These are phyloP conservation scores for Drosophila quadrilineata DNA, from an alignment of 1,140 invertebrate genomes.

Conservation along the genomic window DNA sequence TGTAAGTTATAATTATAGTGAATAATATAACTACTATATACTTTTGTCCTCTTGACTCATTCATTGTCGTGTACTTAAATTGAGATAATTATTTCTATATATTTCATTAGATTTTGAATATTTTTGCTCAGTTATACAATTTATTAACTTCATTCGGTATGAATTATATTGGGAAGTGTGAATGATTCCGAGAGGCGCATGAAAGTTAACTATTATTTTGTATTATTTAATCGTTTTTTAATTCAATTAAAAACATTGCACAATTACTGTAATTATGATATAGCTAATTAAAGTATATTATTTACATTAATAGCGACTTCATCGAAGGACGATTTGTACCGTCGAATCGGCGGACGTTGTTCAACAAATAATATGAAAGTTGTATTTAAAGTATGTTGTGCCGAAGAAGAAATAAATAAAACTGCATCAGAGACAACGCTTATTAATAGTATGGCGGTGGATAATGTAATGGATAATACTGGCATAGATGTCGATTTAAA, in stretches of 20 bases:
- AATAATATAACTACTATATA: too few species aligned
- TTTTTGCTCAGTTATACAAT: too few species aligned
- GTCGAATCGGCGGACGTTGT: constrained; percentile 94
- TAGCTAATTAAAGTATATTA: constrained; percentile 21
- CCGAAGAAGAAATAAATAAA: constrained; percentile 83
- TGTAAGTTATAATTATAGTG: constrained; percentile 84
- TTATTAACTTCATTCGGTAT: too few species aligned
- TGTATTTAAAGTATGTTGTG: constrained; percentile 96
- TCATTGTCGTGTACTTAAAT: too few species aligned
- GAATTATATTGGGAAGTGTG: too few species aligned
- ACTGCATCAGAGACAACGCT: constrained; percentile 80
- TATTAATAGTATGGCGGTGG: constrained; percentile 63
- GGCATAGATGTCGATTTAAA: constrained; percentile 29
- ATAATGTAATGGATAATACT: constrained; percentile 30
- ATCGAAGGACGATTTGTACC: constrained; percentile 93
- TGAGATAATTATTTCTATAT: too few species aligned
- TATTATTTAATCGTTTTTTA: neutral
- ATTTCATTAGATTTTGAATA: too few species aligned
- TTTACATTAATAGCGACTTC: constrained; percentile 86
- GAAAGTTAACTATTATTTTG: neutral
- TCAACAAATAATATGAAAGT: constrained; percentile 97
- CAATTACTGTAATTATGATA: too few species aligned
- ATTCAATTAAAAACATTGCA: neutral
- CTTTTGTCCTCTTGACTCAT: too few species aligned
- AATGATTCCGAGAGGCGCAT: neutral